A percentile compares a stretch with the other conserved stretches of the same genome.
These are phyloP conservation scores for Mustelus asterias DNA, from an alignment of 2,113 vertebrate species.

Conservation along the genomic window DNA sequence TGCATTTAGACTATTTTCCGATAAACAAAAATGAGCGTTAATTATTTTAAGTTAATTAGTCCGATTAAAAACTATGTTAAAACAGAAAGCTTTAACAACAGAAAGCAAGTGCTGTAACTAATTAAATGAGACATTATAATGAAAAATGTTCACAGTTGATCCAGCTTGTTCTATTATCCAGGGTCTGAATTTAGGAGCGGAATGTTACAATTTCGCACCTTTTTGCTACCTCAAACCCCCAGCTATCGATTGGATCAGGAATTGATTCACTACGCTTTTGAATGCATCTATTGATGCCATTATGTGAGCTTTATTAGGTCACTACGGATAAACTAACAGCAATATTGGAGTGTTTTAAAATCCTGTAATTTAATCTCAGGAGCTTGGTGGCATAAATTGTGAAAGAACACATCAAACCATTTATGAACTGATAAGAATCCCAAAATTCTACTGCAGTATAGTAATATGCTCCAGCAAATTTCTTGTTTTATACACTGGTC, in stretches of 20 bases:
- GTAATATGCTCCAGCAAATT: background rate
- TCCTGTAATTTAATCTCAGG: background rate
- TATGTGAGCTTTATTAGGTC: background rate
- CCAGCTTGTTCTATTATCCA: background rate
- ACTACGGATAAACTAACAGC: background rate
- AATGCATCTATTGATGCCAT: background rate
- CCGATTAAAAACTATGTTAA: background rate
- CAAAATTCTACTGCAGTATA: background rate
- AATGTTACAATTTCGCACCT: background rate
- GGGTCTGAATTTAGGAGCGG: too few species aligned
- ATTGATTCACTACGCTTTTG: background rate
- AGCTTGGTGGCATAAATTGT: background rate
- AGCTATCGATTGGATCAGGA: background rate
- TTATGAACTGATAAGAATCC: background rate
- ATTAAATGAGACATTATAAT: background rate
- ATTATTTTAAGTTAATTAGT: background rate
- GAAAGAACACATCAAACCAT: background rate
- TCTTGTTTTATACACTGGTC: slow-evolving; percentile 7
- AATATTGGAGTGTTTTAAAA: background rate
- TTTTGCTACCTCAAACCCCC: background rate
- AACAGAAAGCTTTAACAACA: background rate
- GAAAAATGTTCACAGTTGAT: background rate
- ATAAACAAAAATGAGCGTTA: background rate
- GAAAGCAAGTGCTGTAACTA: background rate
- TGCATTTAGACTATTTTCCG: background rate